A percentile compares a stretch with the other conserved stretches of the same genome.
Evolutionary conservation across 2,888 invertebrate genomes (phyloP).

Genomic region (Pyrrhia umbra): DNA sequence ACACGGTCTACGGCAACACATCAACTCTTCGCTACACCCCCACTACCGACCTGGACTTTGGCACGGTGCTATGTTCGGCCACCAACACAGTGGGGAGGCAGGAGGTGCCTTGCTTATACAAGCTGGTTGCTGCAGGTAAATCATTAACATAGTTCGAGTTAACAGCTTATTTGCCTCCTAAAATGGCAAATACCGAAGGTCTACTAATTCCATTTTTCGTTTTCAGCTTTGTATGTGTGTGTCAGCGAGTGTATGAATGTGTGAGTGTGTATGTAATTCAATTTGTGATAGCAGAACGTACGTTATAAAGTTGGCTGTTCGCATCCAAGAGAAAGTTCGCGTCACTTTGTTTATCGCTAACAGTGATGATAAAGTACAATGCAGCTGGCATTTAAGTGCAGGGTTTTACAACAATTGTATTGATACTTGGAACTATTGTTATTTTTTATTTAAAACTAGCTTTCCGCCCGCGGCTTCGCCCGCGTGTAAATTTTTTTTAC

Average conservation of each 20-base stretch:
- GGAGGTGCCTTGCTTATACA: slow-evolving; percentile 95
- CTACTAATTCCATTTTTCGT: not conserved
- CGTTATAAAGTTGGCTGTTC: slow-evolving; percentile 27
- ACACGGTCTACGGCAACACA: slow-evolving; percentile 91
- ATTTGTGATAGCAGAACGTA: slow-evolving; percentile 13
- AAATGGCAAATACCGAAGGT: no score
- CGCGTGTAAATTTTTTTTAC: no score
- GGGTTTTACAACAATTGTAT: not conserved
- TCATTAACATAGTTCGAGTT: not conserved
- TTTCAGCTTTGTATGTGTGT: not conserved
- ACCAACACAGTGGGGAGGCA: slow-evolving; percentile 95
- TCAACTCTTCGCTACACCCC: slow-evolving; percentile 95
- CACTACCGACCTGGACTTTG: slow-evolving; percentile 95
- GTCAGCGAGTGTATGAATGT: not conserved
- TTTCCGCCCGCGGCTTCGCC: no score
- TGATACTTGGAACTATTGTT: no score
- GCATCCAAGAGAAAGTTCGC: slow-evolving; percentile 30
- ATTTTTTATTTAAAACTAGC: no score
- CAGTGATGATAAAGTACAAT: slow-evolving; percentile 15
- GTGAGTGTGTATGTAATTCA: slow-evolving; percentile 26
- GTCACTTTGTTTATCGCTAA: slow-evolving; percentile 18
- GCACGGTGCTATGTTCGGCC: slow-evolving; percentile 95
- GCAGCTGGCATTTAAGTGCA: no score
- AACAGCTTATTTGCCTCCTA: no score
- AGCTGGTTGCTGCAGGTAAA: slow-evolving; percentile 95